phyloP scores from a whole-genome alignment of 2,797 vertebrate genomes.

The Enteromius afrohamiltoni region DNA sequence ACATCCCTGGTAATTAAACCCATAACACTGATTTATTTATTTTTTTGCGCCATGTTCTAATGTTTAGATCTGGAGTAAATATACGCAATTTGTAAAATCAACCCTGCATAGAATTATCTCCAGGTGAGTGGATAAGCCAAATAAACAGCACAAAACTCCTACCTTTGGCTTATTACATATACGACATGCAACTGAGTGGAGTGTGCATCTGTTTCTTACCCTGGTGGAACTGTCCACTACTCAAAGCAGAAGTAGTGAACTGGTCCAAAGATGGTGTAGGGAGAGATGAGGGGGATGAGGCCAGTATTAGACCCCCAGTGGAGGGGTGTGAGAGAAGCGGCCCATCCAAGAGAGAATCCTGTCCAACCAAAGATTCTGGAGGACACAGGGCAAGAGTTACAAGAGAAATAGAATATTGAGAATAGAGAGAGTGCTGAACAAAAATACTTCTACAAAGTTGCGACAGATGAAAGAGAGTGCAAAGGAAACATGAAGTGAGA shows the following conservation, averaged over 20 bases:
- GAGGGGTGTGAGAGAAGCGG: conserved; percentile 90
- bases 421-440: neutral
- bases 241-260: conserved; percentile 80
- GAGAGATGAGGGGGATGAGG: conserved; percentile 86
- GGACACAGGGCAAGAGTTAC: conserved; percentile 45
- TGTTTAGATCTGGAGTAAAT: neutral
- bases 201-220: conserved; percentile 79
- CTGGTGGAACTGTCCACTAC: conserved; percentile 82
- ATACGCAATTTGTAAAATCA: neutral
- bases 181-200: neutral
- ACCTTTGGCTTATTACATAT: neutral
- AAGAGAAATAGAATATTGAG: conserved; percentile 18
- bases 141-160: neutral
- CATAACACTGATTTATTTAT: neutral
- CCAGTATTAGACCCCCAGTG: conserved; percentile 76
- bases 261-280: conserved; percentile 82
- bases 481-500: conserved; percentile 51
- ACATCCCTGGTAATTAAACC: neutral
- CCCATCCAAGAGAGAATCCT: conserved; percentile 91
- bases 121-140: neutral
- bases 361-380: conserved; percentile 90
- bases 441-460: conserved; percentile 3
- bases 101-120: neutral
- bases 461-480: conserved; percentile 46
- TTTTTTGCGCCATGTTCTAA: neutral